Evolutionary conservation across 2,888 invertebrate genomes (phyloP).

Genomic region (Oeneis ivallda): DNA sequence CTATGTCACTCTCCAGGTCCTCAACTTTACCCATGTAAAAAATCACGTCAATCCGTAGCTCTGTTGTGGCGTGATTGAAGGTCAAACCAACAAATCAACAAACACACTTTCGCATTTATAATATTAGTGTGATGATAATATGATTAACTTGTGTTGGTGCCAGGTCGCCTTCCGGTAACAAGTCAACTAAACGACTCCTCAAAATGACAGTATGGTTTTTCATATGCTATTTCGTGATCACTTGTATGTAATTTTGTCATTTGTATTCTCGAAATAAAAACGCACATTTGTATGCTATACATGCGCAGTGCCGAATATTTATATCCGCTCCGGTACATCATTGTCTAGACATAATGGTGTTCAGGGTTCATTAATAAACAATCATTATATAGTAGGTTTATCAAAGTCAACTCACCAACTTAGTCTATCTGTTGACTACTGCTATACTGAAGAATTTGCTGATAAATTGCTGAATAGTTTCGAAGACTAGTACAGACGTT

Average conservation of each 20-base stretch:
- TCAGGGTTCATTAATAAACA: neutral
- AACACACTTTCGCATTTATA: no score
- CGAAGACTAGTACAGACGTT: no score
- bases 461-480: no score
- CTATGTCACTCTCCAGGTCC: no score
- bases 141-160: no score
- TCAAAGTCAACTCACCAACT: neutral
- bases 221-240: neutral
- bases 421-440: neutral
- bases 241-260: neutral
- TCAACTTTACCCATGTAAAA: no score
- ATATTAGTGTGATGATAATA: no score
- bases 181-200: neutral
- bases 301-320: constrained; percentile 30
- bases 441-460: neutral
- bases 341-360: constrained; percentile 19
- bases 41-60: no score
- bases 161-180: neutral
- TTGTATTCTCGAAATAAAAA: constrained; percentile 29
- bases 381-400: neutral
- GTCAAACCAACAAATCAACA: no score
- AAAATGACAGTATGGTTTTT: no score
- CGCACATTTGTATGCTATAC: constrained; percentile 32
- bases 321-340: constrained; percentile 24
- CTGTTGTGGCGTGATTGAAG: no score